Percentiles rank a stretch among this genome's conserved stretches.
phyloP scores from a whole-genome alignment of 2,888 invertebrate genomes.

The Epinotia ramella region DNA sequence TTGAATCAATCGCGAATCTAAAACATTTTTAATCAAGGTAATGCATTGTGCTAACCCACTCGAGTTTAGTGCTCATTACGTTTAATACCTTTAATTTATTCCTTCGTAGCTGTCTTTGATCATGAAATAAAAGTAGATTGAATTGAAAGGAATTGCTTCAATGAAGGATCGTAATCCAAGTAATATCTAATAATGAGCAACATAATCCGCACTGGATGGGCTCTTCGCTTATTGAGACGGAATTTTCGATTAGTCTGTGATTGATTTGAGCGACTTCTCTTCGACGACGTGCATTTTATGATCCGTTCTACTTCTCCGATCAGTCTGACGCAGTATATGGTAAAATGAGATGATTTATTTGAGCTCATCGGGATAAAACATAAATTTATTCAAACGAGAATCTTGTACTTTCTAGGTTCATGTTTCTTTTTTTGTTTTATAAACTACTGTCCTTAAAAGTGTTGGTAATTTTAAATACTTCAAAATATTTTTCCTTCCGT shows the following conservation, averaged over 20 bases:
- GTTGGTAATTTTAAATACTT: too few relatives aligned
- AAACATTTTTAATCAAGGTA: slow-evolving; percentile 49
- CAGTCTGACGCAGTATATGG: slow-evolving; percentile 61
- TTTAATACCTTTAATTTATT: slow-evolving; percentile 67
- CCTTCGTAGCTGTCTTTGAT: slow-evolving; percentile 60
- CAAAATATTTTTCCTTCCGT: too few relatives aligned
- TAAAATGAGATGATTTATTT: slow-evolving; percentile 53
- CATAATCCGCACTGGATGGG: slow-evolving; percentile 75
- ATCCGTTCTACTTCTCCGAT: slow-evolving; percentile 75
- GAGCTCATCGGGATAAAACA: not conserved
- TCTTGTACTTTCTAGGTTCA: too few relatives aligned
- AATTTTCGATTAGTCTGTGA: slow-evolving; percentile 84
- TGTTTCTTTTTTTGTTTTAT: too few relatives aligned
- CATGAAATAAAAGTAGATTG: slow-evolving; percentile 64
- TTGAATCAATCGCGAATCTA: slow-evolving; percentile 43
- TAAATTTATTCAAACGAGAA: not conserved
- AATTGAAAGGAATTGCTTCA: slow-evolving; percentile 65
- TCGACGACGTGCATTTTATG: slow-evolving; percentile 79
- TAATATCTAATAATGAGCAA: slow-evolving; percentile 80
- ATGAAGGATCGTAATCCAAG: slow-evolving; percentile 62
- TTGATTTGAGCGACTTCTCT: slow-evolving; percentile 81
- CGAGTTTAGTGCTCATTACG: slow-evolving; percentile 58
- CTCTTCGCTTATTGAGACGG: slow-evolving; percentile 78
- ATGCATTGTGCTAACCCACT: slow-evolving; percentile 60
- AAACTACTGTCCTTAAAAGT: too few relatives aligned